These are phyloP conservation scores for Bombus vancouverensis DNA, from an alignment of 1,140 invertebrate genomes.

Conservation along the genomic window DNA sequence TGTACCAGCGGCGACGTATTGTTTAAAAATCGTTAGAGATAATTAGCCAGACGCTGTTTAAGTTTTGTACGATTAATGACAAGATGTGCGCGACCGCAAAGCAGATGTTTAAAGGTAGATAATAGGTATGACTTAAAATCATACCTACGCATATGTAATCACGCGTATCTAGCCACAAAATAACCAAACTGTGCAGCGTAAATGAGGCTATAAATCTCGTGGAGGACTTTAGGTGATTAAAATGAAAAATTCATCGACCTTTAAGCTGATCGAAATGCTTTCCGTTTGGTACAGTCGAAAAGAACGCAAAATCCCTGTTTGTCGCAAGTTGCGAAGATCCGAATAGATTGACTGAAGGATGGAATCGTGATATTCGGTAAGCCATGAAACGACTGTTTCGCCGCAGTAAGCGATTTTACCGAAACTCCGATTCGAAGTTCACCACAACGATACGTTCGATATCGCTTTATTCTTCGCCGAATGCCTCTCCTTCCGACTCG, in stretches of 20 bases:
- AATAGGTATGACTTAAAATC: too few relatives aligned
- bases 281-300: neutral
- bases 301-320: conserved; percentile 11
- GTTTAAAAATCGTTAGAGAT: too few relatives aligned
- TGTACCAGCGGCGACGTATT: too few relatives aligned
- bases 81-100: too few relatives aligned
- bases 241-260: neutral
- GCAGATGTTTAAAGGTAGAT: too few relatives aligned
- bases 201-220: too few relatives aligned
- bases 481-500: conserved; percentile 36
- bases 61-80: too few relatives aligned
- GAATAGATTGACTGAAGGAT: conserved; percentile 52
- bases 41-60: too few relatives aligned
- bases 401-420: conserved; percentile 61
- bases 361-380: conserved; percentile 57
- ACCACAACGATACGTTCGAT: conserved; percentile 59
- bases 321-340: conserved; percentile 51
- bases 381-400: conserved; percentile 54
- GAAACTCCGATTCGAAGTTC: conserved; percentile 52
- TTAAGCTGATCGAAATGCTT: neutral
- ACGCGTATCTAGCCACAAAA: too few relatives aligned
- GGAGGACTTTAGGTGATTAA: too few relatives aligned
- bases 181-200: too few relatives aligned
- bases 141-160: too few relatives aligned
- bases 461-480: conserved; percentile 31